phyloP scores from a whole-genome alignment of 1,140 invertebrate genomes.

The Metopolophium dirhodum region DNA sequence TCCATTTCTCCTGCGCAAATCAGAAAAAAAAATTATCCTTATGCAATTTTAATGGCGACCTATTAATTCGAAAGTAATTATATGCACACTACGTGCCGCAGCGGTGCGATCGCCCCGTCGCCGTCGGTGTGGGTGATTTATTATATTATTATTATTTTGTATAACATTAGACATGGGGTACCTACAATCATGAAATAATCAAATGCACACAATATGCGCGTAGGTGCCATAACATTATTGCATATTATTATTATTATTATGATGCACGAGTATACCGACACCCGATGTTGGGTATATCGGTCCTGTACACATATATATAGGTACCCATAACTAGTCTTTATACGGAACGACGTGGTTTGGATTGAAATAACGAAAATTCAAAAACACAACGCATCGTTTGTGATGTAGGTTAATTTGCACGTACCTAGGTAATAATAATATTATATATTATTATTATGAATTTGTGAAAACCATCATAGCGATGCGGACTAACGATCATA shows the following conservation, averaged over 20 bases:
- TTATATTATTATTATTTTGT: not conserved
- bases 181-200: not conserved
- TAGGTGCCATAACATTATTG: not conserved
- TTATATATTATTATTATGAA: not conserved
- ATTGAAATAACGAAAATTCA: slow-evolving; percentile 15
- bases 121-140: not conserved
- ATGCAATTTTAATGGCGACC: slow-evolving; percentile 9
- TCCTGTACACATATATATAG: not conserved
- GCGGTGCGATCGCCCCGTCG: not conserved
- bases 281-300: not conserved
- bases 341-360: slow-evolving; percentile 8
- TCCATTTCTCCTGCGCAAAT: slow-evolving; percentile 19
- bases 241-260: not conserved
- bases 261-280: not conserved
- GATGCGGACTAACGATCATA: not conserved
- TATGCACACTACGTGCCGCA: not conserved
- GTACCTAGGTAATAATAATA: not conserved
- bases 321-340: not conserved
- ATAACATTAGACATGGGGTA: not conserved
- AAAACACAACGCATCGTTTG: slow-evolving; percentile 34
- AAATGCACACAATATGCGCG: not conserved
- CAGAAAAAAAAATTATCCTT: slow-evolving; percentile 15
- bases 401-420: slow-evolving; percentile 14
- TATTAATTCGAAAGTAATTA: slow-evolving; percentile 55
- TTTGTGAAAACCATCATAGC: not conserved